Evolutionary conservation across 2,888 invertebrate genomes (phyloP).

Genomic region (Lymantria monacha): DNA sequence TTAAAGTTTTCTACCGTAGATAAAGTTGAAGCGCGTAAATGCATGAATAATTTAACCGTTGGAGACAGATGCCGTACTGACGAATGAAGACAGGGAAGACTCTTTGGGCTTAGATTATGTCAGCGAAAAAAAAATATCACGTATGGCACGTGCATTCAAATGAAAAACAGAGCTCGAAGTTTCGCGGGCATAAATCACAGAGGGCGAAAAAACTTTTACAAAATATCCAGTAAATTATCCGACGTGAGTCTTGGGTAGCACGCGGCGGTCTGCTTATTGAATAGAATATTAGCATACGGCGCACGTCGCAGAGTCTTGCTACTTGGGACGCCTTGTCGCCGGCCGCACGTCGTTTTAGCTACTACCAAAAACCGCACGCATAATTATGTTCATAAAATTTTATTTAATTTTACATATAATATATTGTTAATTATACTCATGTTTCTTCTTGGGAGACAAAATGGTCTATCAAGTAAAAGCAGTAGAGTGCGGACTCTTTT

Average conservation of each 20-base stretch:
- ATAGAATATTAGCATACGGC: constrained; percentile 78
- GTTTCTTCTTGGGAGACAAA: neutral
- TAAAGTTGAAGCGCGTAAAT: constrained; percentile 74
- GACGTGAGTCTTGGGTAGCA: constrained; percentile 80
- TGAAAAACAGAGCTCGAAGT: constrained; percentile 81
- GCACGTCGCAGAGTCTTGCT: constrained; percentile 74
- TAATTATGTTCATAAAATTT: constrained; percentile 17
- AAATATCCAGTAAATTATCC: constrained; percentile 83
- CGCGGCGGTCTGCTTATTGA: constrained; percentile 81
- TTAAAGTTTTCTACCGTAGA: constrained; percentile 61
- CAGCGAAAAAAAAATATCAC: constrained; percentile 77
- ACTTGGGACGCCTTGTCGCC: constrained; percentile 47
- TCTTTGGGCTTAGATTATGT: constrained; percentile 70
- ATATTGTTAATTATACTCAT: too few species aligned
- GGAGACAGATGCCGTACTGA: constrained; percentile 73
- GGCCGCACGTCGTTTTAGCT: constrained; percentile 21
- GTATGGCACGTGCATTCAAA: constrained; percentile 82
- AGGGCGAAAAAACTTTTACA: constrained; percentile 81
- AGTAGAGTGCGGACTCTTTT: neutral
- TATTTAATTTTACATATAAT: constrained; percentile 18
- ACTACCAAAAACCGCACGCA: constrained; percentile 16
- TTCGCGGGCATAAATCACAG: constrained; percentile 81
- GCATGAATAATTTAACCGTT: constrained; percentile 77
- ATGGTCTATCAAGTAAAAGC: constrained; percentile 9
- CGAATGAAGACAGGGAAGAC: constrained; percentile 68